Base-by-base conservation (phyloP, 1,140 invertebrate genomes). In the Scylla paramamosain region DNA sequence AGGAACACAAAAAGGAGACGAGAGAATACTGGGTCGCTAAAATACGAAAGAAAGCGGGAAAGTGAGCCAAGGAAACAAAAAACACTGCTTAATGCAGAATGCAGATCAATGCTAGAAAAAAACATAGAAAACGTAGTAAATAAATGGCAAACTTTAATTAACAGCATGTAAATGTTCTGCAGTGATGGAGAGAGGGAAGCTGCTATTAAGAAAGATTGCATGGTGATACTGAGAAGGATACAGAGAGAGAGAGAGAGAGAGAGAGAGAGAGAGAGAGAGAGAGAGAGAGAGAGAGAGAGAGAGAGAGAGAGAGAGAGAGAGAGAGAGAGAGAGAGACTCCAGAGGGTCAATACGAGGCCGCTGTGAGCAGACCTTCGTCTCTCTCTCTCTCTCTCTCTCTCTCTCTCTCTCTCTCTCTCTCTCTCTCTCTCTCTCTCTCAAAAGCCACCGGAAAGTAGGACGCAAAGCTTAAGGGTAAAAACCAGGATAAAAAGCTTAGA, bases 251-350 rank as follows among this genome's bases (percentile, higher is more conserved):
- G 48, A 48, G 88, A 46, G 39, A 45, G 84, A 88, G 86, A 88
- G 86, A 45, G 86, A 45, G 86, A 88, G 86, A 46, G 45, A 88
- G 86, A 46, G 86, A 88, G 86, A 88, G 86, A 88, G 86, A 46
- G 86, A 88, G 45, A 46, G 86, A 52, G n/a, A 52, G 32, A 48
- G 39, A 52, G 31, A 91, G 52, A 52, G 89, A 48, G 45, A 46
- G 86, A 88, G 86, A 88, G 86, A 45, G 86, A 45, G 86, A 88
- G 86, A 46, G 45, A 88, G 86, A 46, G 86, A 88, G 86, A 45
- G 86, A 45, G 86, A 88, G 86, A 46, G 45, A 88, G 86, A 46
- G 86, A 88, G 86, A 88, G 86, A 88, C n/a, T 83, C 25, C 25
- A 46, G 31, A 88, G 45, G 31, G 86, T 25, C 14, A 46, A 28